phyloP scores from a whole-genome alignment of 23 tunicate genomes.

The Styela plicata region DNA sequence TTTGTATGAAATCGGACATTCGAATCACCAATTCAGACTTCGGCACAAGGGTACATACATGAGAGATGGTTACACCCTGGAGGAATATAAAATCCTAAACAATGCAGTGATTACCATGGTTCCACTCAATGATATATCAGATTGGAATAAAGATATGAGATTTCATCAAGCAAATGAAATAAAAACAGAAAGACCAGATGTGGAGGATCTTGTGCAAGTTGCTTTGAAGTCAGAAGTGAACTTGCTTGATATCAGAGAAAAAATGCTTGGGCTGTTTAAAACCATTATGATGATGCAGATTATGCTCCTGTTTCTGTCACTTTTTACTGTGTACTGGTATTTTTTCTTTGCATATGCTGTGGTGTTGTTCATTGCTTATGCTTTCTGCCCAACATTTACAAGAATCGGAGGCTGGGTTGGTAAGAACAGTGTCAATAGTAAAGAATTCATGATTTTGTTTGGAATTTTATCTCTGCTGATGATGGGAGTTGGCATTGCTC shows the following conservation, averaged over 20 bases:
- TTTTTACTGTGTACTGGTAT: slow-evolving; percentile 89
- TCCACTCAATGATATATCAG: slow-evolving; percentile 69
- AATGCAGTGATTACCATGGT: slow-evolving; percentile 94
- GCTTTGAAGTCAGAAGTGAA: slow-evolving; percentile 59
- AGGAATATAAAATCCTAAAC: slow-evolving; percentile 86
- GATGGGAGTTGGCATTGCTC: slow-evolving; percentile 52
- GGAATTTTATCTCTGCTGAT: slow-evolving; percentile 36
- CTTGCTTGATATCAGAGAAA: slow-evolving; percentile 54
- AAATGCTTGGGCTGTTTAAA: slow-evolving; percentile 41
- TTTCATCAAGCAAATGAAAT: slow-evolving; percentile 37
- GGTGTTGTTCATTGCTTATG: slow-evolving; percentile 44
- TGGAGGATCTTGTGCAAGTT: slow-evolving; percentile 76
- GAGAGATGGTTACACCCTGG: slow-evolving; percentile 85
- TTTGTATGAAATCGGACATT: slow-evolving; percentile 87
- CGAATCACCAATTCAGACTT: slow-evolving; percentile 88
- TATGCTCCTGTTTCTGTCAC: slow-evolving; percentile 59
- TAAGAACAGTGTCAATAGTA: slow-evolving; percentile 72
- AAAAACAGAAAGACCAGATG: slow-evolving; percentile 11
- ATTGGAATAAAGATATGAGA: slow-evolving; percentile 85
- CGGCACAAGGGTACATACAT: slow-evolving; percentile 67
- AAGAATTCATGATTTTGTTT: slow-evolving; percentile 65
- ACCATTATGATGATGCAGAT: slow-evolving; percentile 76
- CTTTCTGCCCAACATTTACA: slow-evolving; percentile 68
- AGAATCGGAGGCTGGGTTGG: slow-evolving; percentile 94
- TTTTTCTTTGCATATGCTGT: slow-evolving; percentile 75